Conservation (phyloP, 2,888 invertebrate genomes). For the Lepidocyrtoides sp. region DNA sequence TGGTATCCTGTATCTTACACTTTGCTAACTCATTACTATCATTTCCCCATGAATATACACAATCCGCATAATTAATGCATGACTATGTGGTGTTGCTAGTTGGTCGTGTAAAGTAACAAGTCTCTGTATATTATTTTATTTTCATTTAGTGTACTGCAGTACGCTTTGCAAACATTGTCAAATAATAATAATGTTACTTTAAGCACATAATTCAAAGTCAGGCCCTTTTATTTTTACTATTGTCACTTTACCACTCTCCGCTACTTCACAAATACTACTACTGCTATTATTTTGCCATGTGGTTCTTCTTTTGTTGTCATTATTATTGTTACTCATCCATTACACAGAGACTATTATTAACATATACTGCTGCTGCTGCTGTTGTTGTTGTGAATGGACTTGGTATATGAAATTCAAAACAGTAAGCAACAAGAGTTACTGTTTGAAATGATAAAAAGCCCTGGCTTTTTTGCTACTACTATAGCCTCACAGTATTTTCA, state of each 20-base stretch:
- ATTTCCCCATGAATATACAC: constrained; percentile 52
- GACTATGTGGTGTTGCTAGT: not conserved
- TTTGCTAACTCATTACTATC: constrained; percentile 73
- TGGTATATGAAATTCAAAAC: not conserved
- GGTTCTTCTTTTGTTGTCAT: constrained; percentile 49
- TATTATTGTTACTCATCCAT: constrained; percentile 9
- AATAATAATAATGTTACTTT: constrained; percentile 44
- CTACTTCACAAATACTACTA: constrained; percentile 8
- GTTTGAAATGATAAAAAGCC: not conserved
- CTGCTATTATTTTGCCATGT: constrained; percentile 23
- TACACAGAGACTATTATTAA: constrained; percentile 20
- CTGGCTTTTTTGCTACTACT: not conserved
- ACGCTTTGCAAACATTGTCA: constrained; percentile 43
- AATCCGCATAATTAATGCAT: constrained; percentile 40
- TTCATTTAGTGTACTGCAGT: not conserved
- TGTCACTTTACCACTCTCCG: constrained; percentile 48
- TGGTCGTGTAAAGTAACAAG: not conserved
- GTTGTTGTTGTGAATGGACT: not conserved
- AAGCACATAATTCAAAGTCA: constrained; percentile 65
- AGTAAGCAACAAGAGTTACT: not conserved
- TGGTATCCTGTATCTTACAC: constrained; percentile 70
- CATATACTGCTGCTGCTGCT: not conserved
- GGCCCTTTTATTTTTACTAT: constrained; percentile 65
- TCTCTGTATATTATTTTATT: too few relatives aligned
- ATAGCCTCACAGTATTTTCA: not conserved